These are phyloP conservation scores for Doryteuthis pealeii DNA, from an alignment of 1,140 invertebrate species.

Conservation along the genomic window DNA sequence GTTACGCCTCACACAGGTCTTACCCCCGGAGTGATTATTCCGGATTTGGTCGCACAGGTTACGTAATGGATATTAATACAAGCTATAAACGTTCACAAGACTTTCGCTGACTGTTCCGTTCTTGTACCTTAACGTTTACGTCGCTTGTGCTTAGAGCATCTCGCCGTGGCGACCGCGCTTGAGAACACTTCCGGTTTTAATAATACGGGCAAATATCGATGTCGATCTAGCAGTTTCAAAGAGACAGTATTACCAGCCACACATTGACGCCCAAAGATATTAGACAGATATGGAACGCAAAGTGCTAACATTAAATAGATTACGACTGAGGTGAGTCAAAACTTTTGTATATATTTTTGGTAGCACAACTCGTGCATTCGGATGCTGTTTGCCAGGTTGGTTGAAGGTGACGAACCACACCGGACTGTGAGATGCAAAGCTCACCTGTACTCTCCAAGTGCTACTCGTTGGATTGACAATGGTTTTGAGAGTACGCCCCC, in stretches of 20 bases:
- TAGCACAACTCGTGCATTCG: too few species aligned
- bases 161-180: conserved; percentile 16
- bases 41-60: conserved; percentile 58
- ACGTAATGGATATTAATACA: conserved; percentile 56
- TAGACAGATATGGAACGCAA: neutral
- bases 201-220: conserved; percentile 71
- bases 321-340: too few species aligned
- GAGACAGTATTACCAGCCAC: neutral
- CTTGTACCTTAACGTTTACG: conserved; percentile 59
- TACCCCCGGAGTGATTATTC: conserved; percentile 56
- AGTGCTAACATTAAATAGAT: conserved; percentile 5
- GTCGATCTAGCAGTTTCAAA: neutral
- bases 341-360: too few species aligned
- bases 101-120: conserved; percentile 47
- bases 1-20: conserved; percentile 46
- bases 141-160: conserved; percentile 41
- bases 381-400: too few species aligned
- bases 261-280: neutral
- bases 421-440: too few species aligned
- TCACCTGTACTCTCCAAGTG: too few species aligned
- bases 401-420: too few species aligned
- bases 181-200: conserved; percentile 2
- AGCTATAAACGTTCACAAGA: conserved; percentile 42
- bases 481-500: too few species aligned
- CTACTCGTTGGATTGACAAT: too few species aligned